Base-by-base conservation (phyloP, 2,113 vertebrate genomes). In the Megaceryle maxima region DNA sequence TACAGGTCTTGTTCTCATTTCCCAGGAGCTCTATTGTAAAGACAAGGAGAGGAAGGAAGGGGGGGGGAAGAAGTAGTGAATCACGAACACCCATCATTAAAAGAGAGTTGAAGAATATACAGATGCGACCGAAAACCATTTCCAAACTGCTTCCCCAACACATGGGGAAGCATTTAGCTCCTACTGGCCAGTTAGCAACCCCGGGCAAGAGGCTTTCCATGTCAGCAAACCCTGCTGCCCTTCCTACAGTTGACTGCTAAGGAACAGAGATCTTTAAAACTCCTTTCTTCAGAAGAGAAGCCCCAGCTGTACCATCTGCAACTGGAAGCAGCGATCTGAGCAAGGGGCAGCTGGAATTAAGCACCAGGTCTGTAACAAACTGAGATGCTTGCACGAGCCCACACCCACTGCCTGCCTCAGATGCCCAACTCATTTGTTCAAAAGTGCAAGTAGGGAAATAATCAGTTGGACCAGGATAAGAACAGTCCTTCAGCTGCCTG, bases 221-320 rank as follows among this genome's bases (percentile, higher is more conserved):
- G 33, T 14, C 72, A 75, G 67, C 62, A 90, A 80, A 67, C 16
- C 24, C 48, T 4, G 5, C 48, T 73, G 84, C 29, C 43, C 60
- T 62, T 63, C 62, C 70, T 37, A 8, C 16, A 53, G 76, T 9
- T 41, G 69, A 6, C 10, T 43, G 33, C 19, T 19, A 56, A 81
- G 35, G 29, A 74, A 64, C 1, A 1, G 57, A 70, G 70, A 57
- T 9, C 75, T 59, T 68, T 37, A 39, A 48, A 55, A 57, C 8
- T 31, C 41, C 26, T 22, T 83, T 68, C 29, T 46, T 70, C 20
- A 11, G 16, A 46, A 59, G 21, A n/a, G 5, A 53, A 87, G 24
- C 22, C 35, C 10, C 57, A 80, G 0, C 2, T 0, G 0, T 6
- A 28, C 4, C 4, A 25, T 21, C 31, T 3, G 2, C 28, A 37